Base-by-base conservation (phyloP, 2,113 vertebrate species). In the Macheiramphus alcinus region DNA sequence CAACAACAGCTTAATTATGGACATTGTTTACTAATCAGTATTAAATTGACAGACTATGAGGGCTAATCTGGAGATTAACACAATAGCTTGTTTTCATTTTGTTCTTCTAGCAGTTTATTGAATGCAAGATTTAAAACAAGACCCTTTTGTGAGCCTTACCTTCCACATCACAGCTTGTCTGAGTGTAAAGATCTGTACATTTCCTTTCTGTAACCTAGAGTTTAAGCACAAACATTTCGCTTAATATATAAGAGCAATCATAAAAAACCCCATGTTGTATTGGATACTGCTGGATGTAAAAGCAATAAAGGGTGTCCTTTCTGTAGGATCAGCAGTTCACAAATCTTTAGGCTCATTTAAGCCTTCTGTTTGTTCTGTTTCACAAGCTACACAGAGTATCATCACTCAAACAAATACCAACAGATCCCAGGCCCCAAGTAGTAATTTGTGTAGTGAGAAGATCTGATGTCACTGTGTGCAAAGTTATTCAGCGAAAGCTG, bases 1-100 rank as follows among this genome's bases (percentile, higher is more conserved):
- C 96, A 95, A 97, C 98, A 98, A 98, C 97, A 98, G 98, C 97
- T 97, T 98, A 98, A 98, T 98, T 97, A 97, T 98, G 97, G 98
- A 98, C 98, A 98, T 98, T 98, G 98, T 98, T 98, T 98, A 98
- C 98, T 96, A 98, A 98, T 98, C 97, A 97, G 97, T 98, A 97
- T 98, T 98, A 98, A 98, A 96, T 97, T 95, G 98, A 97, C 97
- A 96, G 97, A 97, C 97, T 96, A 98, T 94, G 95, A 98, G 97
- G 96, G 97, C 97, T 98, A 98, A 98, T 98, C 98, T 97, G 90
- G 96, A 98, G 98, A 98, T 98, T 98, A 98, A 96, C 97, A 97
- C 97, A 98, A 97, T 97, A 95, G 97, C 95, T 98, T 98, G 97
- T 98, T 98, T 98, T 96, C 81, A 82, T 97, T 98, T 98, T 97